Percentiles rank a stretch among this genome's conserved stretches.
Evolutionary conservation across 2,797 vertebrate genomes (phyloP).

Genomic region (Oreortyx pictus): DNA sequence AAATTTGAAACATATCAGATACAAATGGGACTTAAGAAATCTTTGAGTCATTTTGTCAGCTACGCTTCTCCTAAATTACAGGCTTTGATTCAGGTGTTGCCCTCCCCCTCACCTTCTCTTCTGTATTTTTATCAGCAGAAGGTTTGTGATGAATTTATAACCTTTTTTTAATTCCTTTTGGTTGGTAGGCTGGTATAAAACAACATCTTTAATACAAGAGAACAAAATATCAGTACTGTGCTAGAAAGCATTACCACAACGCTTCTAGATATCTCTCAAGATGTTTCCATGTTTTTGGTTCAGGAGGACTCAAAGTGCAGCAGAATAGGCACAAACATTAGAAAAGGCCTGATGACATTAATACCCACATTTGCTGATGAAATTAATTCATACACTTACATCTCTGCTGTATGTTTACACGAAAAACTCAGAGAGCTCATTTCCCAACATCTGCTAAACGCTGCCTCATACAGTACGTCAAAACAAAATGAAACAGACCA

Average conservation of each 20-base stretch:
- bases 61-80: neutral
- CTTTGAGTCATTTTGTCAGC: neutral
- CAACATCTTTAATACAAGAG: neutral
- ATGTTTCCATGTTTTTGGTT: neutral
- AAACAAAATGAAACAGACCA: conserved; percentile 70
- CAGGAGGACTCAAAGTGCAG: neutral
- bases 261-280: neutral
- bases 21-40: neutral
- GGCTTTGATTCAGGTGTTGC: neutral
- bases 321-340: neutral
- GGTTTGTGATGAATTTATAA: neutral
- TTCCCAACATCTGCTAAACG: conserved; percentile 60
- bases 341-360: conserved; percentile 10
- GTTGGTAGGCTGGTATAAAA: neutral
- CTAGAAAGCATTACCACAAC: neutral
- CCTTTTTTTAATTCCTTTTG: neutral
- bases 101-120: neutral
- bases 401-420: conserved; percentile 25
- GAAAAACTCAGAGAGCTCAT: neutral
- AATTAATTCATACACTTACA: conserved; percentile 4
- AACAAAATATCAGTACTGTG: neutral
- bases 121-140: neutral
- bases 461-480: conserved; percentile 16
- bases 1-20: neutral
- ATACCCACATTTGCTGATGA: neutral